Conservation (phyloP, 2,797 vertebrate genomes). For the Astyanax mexicanus region DNA sequence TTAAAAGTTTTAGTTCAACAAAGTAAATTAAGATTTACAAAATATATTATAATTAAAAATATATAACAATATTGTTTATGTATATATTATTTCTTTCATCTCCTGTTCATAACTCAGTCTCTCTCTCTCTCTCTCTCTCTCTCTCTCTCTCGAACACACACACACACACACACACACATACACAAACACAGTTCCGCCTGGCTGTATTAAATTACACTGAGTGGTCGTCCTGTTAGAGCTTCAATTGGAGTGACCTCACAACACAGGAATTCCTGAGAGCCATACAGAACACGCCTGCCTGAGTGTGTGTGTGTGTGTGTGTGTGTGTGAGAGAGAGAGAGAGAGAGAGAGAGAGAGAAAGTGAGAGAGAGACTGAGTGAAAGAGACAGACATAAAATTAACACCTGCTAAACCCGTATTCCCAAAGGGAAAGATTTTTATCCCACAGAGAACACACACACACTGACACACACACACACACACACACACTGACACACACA, state of each 20-base stretch:
- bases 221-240: constrained; percentile 40
- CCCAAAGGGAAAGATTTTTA: constrained; percentile 43
- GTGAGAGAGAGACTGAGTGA: no score
- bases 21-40: no score
- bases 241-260: constrained; percentile 53
- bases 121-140: no score
- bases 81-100: no score
- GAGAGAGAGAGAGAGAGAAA: no score
- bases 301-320: not conserved
- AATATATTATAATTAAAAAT: no score
- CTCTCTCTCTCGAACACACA: no score
- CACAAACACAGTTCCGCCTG: constrained; percentile 8
- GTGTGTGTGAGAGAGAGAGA: constrained; percentile 32
- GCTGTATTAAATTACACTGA: constrained; percentile 44
- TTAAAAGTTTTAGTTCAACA: no score
- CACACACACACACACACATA: constrained; percentile 13
- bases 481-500: constrained; percentile 12
- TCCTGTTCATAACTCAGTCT: no score
- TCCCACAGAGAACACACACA: constrained; percentile 35
- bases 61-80: no score
- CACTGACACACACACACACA: not conserved
- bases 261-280: constrained; percentile 50
- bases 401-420: constrained; percentile 50
- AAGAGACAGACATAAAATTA: constrained; percentile 41
- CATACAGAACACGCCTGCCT: not conserved